Base-by-base conservation (phyloP, 2,888 invertebrate genomes). In the Diarsia rubi region DNA sequence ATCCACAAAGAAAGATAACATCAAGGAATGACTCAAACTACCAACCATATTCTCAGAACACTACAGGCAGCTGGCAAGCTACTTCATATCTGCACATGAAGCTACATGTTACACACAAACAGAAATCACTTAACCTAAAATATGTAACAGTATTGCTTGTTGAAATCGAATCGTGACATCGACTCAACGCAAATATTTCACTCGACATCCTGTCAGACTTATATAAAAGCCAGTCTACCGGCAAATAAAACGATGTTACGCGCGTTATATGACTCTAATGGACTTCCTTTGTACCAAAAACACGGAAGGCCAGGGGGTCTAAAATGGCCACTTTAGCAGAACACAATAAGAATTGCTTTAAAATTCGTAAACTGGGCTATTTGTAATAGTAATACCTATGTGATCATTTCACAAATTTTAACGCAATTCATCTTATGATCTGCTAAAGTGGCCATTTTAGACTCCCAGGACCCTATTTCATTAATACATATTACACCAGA, bases 111-210 rank as follows among this genome's bases (percentile, higher is more conserved):
- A 63, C 64, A 59, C 44, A 62, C 24, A n/a, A 52, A 75, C 75
- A 69, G 64, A 85, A 83, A 70, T 73, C 68, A 78, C 64, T 77
- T 73, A 73, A 66, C 74, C 54, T 73, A 76, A 65, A 63, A 81
- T 74, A 69, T 72, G n/a, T 78, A 42, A 24, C 64, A 83, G 24
- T 68, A 44, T 69, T 68, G 64, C 64, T 78, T 70, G 31, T 68
- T n/a, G n/a, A 66, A 81, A 75, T 78, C 42, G 73, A 79, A 75
- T 52, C 54, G 68, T 73, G 67, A 66, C 65, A 71, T 12, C 21
- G 42, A 64, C 31, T 42, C 57, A 31, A 57, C 47, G 59, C 74
- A 73, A 76, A 79, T 64, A 83, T 73, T 76, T 78, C 75, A 79
- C 63, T 73, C 60, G 76, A 69, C 72, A 83, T 74, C 75, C 75